Base-by-base conservation (phyloP, 1,140 invertebrate genomes). In the Eufriesea mexicana region DNA sequence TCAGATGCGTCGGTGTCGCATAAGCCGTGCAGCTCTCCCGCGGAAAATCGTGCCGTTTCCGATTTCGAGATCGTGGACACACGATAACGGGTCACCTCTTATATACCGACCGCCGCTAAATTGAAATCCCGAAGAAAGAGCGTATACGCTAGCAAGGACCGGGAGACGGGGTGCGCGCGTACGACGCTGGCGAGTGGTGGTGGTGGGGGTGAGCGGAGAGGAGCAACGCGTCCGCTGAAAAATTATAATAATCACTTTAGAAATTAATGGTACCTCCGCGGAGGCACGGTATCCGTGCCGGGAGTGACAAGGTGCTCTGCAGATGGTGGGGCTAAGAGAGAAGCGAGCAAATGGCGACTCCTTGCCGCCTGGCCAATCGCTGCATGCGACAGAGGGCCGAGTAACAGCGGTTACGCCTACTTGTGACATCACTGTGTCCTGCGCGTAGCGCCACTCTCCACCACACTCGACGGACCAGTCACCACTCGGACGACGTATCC, bases 191-290 rank as follows among this genome's bases (percentile, higher is more conserved):
- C 0, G 8, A 14, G 16, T 12, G n/a, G 35, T 16, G 57, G 14
- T 54, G 57, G 20, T 45, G 25, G 67, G 84, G 66, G 70, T 71
- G 49, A 68, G 79, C 84, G 82, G 74, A 82, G 84, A 68, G 54
- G 25, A 77, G 72, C 79, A 84, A 67, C 64, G 64, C 67, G 64
- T 35, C 55, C 20, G 71, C 25, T 85, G 79, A 87, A 89, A 92
- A 93, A 92, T 92, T 91, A 90, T 90, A 92, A 92, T 93, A 93
- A 93, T 91, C 90, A 90, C 89, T 92, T 92, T 91, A 90, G 86
- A 92, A 92, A 93, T 93, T 92, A 93, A 93, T 92, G 92, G 89
- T 90, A 87, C 86, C 86, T 78, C 80, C 74, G 83, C 6, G 42
- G 51, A 59, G 61, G 80, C 35, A 71, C 76, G 74, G 75, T 49